A percentile compares a stretch with the other conserved stretches of the same genome.
Conservation (phyloP, 2,888 invertebrate genomes). For the Diadegma fenestrale region DNA sequence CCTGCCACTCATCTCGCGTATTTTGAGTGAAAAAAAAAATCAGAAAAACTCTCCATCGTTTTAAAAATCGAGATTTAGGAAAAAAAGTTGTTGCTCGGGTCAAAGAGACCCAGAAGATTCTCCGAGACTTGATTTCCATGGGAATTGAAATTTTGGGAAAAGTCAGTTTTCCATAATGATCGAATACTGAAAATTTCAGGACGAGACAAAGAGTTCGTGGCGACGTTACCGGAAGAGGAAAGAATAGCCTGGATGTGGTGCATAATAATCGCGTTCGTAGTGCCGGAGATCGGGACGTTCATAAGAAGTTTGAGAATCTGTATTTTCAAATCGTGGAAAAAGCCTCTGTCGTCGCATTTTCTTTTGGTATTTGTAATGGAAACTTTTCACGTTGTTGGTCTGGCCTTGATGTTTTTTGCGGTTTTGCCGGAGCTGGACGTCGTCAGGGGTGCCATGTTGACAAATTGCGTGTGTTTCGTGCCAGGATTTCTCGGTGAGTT, state of each 20-base stretch:
- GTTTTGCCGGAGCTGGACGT: slow-evolving; percentile 97
- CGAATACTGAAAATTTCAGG: slow-evolving; percentile 86
- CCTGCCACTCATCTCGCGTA: too few species aligned
- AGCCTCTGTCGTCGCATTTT: slow-evolving; percentile 89
- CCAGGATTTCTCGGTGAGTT: slow-evolving; percentile 90
- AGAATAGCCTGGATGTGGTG: slow-evolving; percentile 98
- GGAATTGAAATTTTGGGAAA: neutral
- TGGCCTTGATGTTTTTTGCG: slow-evolving; percentile 94
- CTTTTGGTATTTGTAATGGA: slow-evolving; percentile 93
- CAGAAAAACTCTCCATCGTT: too few species aligned
- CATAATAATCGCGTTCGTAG: slow-evolving; percentile 93
- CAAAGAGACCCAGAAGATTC: too few species aligned
- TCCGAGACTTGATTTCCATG: too few species aligned
- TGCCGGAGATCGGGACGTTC: slow-evolving; percentile 95
- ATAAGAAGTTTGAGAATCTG: slow-evolving; percentile 95
- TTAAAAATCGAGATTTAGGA: too few species aligned
- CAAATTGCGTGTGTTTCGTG: slow-evolving; percentile 97
- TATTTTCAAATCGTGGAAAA: slow-evolving; percentile 94
- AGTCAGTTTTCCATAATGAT: neutral
- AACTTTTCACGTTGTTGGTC: slow-evolving; percentile 94
- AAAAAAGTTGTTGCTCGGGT: too few species aligned
- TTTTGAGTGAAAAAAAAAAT: too few species aligned
- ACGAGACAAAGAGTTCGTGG: slow-evolving; percentile 94
- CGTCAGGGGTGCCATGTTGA: slow-evolving; percentile 97
- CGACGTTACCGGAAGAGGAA: slow-evolving; percentile 93